Evolutionary conservation across 2,797 vertebrate species (phyloP).

Genomic region (Monodelphis domestica): DNA sequence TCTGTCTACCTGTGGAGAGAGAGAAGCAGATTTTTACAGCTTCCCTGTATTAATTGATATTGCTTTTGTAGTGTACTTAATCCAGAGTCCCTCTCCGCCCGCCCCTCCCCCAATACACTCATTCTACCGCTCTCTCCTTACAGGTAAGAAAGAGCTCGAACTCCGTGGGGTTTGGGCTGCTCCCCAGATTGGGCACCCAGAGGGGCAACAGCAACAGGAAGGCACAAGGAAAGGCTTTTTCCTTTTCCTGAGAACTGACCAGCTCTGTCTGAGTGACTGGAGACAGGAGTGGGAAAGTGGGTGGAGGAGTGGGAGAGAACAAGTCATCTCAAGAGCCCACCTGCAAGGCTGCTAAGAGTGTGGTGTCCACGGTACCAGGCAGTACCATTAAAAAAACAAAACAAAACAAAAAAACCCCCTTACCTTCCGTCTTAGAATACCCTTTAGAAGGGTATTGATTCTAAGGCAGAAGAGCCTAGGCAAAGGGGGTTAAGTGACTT

Average conservation of each 20-base stretch:
- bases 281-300: background rate
- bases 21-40: slow-evolving; percentile 51
- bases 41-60: slow-evolving; percentile 46
- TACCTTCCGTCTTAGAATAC: too few species aligned
- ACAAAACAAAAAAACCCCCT: too few species aligned
- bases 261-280: background rate
- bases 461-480: too few species aligned
- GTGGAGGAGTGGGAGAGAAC: background rate
- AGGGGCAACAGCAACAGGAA: background rate
- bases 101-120: background rate
- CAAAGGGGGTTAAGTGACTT: too few species aligned
- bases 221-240: background rate
- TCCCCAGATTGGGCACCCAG: background rate
- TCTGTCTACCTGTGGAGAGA: slow-evolving; percentile 48
- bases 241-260: background rate
- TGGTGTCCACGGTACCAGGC: background rate
- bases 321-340: background rate
- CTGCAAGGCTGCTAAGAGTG: background rate
- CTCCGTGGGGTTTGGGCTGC: background rate
- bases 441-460: too few species aligned
- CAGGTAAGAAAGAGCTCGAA: background rate
- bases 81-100: background rate
- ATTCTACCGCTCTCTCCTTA: background rate
- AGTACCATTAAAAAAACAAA: too few species aligned
- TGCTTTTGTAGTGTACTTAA: slow-evolving; percentile 31